Base-by-base conservation (phyloP, 2,113 vertebrate species). In the Caracal caracal region DNA sequence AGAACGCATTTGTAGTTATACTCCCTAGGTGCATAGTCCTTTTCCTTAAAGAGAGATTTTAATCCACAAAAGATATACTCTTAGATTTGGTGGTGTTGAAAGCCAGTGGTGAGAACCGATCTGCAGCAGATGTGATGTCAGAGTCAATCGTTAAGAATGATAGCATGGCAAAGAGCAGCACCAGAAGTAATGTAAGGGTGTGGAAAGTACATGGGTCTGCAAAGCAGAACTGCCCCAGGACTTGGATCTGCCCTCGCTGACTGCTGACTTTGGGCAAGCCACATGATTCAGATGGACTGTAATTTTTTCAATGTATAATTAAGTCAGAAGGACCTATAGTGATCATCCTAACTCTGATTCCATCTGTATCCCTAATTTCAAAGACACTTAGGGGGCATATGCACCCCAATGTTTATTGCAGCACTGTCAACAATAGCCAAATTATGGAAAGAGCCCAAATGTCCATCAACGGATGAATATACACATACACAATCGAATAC, bases 31-130 rank as follows among this genome's bases (percentile, higher is more conserved):
- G 10, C 28, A 59, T 19, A 37, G 19, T 65, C 61, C 61, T 49
- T 96, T 76, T 43, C n/a, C 78, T 92, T 87, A 73, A 82, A 28
- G 8, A 88, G 43, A 53, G 4, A 26, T 63, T 80, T 88, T 20
- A 61, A 2, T 19, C 0, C 8, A 68, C 59, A 49, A 79, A 75
- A 49, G n/a, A 4, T 47, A 33, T 35, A 20, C 22, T 71, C 47
- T 59, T 75, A 49, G 70, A 37, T 35, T 63, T 28, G 33, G 24
- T 30, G 20, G 26, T 40, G 59, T 80, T 88, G 28, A 89, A 70
- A n/a, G 12, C 30, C 59, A 19, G 3, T 87, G 30, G 8, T 88
- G 30, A 83, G 59, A 51, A 17, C 13, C 40, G 43, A n/a, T 71
- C 10, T 33, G 53, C 51, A 20, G 61, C 51, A 82, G n/a, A 28